These are phyloP conservation scores for Orchestia grillus DNA, from an alignment of 1,140 invertebrate species.

Conservation along the genomic window DNA sequence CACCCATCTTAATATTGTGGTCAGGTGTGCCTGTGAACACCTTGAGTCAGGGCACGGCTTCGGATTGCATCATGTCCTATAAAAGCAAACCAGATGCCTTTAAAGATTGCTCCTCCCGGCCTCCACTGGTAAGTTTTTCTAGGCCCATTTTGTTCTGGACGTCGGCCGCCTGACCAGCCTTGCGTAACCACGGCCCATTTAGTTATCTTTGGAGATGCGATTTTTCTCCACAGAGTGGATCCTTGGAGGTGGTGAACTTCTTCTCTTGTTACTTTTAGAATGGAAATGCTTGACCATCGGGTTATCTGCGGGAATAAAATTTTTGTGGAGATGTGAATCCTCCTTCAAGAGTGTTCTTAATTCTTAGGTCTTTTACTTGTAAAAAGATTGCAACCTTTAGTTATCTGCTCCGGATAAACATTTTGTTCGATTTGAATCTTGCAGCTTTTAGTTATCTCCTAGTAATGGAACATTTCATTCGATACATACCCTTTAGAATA, in stretches of 20 bases:
- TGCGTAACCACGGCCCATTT: slow-evolving; percentile 16
- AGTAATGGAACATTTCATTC: not conserved
- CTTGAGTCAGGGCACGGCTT: slow-evolving; percentile 30
- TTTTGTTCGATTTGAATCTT: not conserved
- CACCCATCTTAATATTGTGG: not conserved
- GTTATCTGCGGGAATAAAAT: not conserved
- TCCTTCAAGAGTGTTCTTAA: not conserved
- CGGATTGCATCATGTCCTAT: slow-evolving; percentile 48
- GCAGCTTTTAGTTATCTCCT: not conserved
- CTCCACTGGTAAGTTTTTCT: slow-evolving; percentile 33
- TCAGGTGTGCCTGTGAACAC: not conserved
- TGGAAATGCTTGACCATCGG: not conserved
- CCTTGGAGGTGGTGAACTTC: not conserved
- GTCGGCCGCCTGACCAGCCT: slow-evolving; percentile 36
- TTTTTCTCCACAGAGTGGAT: slow-evolving; percentile 17
- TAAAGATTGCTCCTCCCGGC: slow-evolving; percentile 4
- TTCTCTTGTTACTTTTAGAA: slow-evolving; percentile 10
- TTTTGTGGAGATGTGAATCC: not conserved
- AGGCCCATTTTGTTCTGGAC: slow-evolving; percentile 3
- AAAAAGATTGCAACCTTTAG: not conserved
- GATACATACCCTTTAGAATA: not conserved
- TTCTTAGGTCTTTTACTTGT: not conserved
- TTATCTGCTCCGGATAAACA: not conserved
- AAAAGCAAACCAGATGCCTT: slow-evolving; percentile 52
- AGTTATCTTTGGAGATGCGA: slow-evolving; percentile 11